Evolutionary conservation across 2,797 vertebrate genomes (phyloP), one percentile per base, ranked within the genome.

Genomic region (Sebastiscus albofasciatus): DNA sequence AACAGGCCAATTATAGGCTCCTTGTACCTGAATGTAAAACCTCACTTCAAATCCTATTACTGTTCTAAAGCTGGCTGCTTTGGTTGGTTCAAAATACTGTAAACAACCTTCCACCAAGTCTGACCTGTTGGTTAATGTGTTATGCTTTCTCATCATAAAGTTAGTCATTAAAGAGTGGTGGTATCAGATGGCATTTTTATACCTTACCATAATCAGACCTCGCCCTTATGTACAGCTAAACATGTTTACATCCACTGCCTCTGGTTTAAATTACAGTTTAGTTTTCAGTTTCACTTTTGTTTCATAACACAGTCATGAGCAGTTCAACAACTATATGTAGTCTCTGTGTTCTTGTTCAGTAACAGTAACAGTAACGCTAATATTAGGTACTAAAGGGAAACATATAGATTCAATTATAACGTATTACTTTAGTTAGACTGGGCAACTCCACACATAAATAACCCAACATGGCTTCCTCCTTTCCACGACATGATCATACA

Each of bases 101-200:
- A 16, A 49, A 72, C 31, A 58, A 70, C 16, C 56, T 27, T 46
- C 6, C 6, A 60, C 14, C 12, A 31, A 9, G 36, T 73, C 42
- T 29, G 42, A 33, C 64, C 24, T 18, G 22, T 42, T 8, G 14
- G 6, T 83, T 29, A 26, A 67, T 42, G 29, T 26, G 42, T 73
- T 27, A 31, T 58, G 67, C 64, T 34, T 75, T 20, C 61, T 79
- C 36, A 67, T 66, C 33, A 75, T n/a, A 11, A 66, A 56, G 59
- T 73, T 58, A 61, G 27, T 66, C 39, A 66, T 79, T 49, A 72
- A 82, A 33, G 20, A 65, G 52, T 49, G 52, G 22, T 33, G 20
- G 46, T 59, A 20, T 31, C 3, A 10, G 18, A 18, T 26, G 39
- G 3, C 10, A 24, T 56, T 29, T 76, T 33, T 34, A 16, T 31